A percentile compares a stretch with the other conserved stretches of the same genome.
Evolutionary conservation across 1,140 invertebrate genomes (phyloP).

Genomic region (Orchestia grillus): DNA sequence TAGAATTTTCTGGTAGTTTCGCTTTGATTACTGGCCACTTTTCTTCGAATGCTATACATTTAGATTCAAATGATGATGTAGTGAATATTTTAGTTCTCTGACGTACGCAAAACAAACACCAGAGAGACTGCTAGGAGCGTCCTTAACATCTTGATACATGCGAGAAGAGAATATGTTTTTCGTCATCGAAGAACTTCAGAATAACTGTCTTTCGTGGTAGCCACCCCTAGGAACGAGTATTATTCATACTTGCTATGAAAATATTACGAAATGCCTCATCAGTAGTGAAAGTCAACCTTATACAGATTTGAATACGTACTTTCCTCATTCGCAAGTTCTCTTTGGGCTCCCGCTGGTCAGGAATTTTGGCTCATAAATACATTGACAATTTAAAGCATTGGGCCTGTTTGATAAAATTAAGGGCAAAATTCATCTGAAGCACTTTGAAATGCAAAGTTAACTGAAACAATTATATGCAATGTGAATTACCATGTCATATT

Average conservation of each 20-base stretch:
- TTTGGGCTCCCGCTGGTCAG: too few relatives aligned
- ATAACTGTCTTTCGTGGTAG: not conserved
- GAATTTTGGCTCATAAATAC: too few relatives aligned
- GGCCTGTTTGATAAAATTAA: too few relatives aligned
- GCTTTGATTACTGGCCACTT: not conserved
- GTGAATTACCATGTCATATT: too few relatives aligned
- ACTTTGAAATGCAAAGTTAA: too few relatives aligned
- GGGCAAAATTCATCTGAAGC: too few relatives aligned
- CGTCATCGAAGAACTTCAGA: not conserved
- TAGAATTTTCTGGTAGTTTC: not conserved
- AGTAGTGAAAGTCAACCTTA: not conserved
- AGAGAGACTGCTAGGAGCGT: not conserved
- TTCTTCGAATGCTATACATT: not conserved
- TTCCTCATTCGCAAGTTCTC: not conserved
- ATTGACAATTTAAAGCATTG: too few relatives aligned
- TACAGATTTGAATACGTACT: not conserved
- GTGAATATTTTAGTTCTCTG: not conserved
- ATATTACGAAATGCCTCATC: not conserved
- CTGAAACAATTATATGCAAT: too few relatives aligned
- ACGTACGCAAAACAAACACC: not conserved
- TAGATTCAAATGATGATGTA: not conserved
- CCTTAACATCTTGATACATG: not conserved
- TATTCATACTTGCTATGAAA: not conserved
- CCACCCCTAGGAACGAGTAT: not conserved
- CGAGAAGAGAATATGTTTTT: not conserved